Percentiles rank a stretch among this genome's conserved stretches.
phyloP scores from a whole-genome alignment of 2,797 vertebrate genomes.

The Phrynocephalus guinanensis region DNA sequence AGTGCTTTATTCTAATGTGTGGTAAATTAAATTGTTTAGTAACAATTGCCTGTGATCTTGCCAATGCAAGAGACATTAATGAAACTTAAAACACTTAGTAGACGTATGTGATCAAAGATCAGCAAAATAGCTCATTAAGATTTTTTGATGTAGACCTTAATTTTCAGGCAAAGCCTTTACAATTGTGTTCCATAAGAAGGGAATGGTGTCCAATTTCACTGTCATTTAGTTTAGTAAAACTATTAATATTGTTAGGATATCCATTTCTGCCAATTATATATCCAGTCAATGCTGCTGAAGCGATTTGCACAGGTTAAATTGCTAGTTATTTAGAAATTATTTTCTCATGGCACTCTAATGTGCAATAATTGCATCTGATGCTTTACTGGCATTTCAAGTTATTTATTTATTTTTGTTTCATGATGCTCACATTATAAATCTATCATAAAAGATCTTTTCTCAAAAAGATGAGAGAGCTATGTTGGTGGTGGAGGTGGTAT shows the following conservation, averaged over 20 bases:
- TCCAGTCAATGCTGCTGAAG: conserved; percentile 35
- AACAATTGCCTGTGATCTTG: background rate
- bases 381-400: conserved; percentile 43
- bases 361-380: conserved; percentile 60
- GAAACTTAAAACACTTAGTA: conserved; percentile 12
- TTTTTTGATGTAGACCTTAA: background rate
- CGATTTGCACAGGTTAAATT: conserved; percentile 60
- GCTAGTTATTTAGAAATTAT: conserved; percentile 55
- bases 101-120: background rate
- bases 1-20: background rate
- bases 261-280: conserved; percentile 54
- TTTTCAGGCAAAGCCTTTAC: background rate
- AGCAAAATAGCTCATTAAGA: background rate
- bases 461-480: background rate
- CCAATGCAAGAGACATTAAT: conserved; percentile 5
- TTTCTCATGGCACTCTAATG: conserved; percentile 49
- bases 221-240: conserved; percentile 41
- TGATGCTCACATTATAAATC: background rate
- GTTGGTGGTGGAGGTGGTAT: too few relatives aligned
- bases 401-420: background rate
- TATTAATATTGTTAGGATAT: conserved; percentile 43
- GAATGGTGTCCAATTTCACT: conserved; percentile 34
- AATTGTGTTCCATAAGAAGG: conserved; percentile 29
- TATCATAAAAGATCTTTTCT: background rate
- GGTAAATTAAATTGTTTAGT: background rate